A percentile compares a stretch with the other conserved stretches of the same genome.
These are phyloP conservation scores for Heteractis magnifica DNA, from an alignment of 92 coral and sea anemone species.

Conservation along the genomic window DNA sequence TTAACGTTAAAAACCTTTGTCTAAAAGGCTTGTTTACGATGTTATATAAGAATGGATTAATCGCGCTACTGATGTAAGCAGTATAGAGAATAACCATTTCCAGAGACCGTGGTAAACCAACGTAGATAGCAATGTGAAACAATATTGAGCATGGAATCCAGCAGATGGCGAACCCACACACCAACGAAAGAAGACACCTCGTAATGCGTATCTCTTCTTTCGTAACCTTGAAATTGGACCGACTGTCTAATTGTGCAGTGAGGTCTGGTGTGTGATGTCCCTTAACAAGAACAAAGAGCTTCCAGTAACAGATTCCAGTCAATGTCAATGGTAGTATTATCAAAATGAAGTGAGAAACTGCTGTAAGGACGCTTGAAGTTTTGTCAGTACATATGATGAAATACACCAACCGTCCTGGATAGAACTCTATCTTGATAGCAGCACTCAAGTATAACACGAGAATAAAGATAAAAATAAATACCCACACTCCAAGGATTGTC, in stretches of 20 bases:
- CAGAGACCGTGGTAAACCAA: conserved; percentile 12
- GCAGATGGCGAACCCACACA: conserved; percentile 40
- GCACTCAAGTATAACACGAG: conserved; percentile 11
- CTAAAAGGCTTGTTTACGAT: conserved; percentile 19
- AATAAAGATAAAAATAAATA: conserved; percentile 6
- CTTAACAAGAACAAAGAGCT: not conserved
- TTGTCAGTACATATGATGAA: not conserved
- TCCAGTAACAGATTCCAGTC: not conserved
- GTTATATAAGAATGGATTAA: conserved; percentile 35
- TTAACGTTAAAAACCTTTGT: not conserved
- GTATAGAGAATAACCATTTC: conserved; percentile 33
- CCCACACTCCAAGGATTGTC: conserved; percentile 38
- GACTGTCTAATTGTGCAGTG: not conserved
- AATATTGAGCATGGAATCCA: conserved; percentile 33
- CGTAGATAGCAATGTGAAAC: not conserved
- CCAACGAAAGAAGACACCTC: conserved; percentile 29
- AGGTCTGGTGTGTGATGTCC: not conserved
- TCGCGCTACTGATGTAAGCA: conserved; percentile 29
- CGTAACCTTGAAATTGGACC: not conserved
- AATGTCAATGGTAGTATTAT: not conserved
- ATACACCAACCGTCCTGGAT: conserved; percentile 24
- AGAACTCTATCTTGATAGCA: conserved; percentile 15
- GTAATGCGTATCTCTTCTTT: conserved; percentile 15
- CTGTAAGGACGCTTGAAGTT: not conserved
- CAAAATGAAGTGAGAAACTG: not conserved